Conservation (phyloP, 2,797 vertebrate species). For the Sebastes steindachneri region DNA sequence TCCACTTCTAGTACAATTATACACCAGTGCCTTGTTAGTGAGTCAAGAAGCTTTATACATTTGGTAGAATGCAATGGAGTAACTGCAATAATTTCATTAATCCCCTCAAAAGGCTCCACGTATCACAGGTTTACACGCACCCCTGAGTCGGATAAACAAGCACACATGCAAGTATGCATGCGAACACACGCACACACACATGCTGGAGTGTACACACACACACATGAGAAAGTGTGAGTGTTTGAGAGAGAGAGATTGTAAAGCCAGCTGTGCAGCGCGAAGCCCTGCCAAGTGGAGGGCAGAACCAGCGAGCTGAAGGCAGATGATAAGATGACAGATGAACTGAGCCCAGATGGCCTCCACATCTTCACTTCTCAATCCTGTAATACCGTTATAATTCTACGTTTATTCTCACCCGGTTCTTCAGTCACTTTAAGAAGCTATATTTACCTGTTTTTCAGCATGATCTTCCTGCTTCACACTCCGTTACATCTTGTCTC, state of each 20-base stretch:
- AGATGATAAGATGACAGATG: conserved; percentile 70
- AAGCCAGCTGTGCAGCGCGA: conserved; percentile 68
- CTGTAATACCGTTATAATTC: conserved; percentile 17
- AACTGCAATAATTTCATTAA: conserved; percentile 8
- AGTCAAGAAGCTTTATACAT: neutral
- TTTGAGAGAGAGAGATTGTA: conserved; percentile 44
- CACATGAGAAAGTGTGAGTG: neutral
- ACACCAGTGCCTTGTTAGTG: neutral
- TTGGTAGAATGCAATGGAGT: neutral
- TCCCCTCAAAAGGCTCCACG: neutral
- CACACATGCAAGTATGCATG: neutral
- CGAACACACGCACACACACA: neutral
- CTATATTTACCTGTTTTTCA: conserved; percentile 33
- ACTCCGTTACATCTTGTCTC: neutral
- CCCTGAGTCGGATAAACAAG: conserved; percentile 1
- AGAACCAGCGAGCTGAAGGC: conserved; percentile 55
- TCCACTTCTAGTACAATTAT: neutral
- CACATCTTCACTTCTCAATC: conserved; percentile 54
- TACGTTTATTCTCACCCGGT: conserved; percentile 25
- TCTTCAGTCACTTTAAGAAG: conserved; percentile 16
- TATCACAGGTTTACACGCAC: neutral
- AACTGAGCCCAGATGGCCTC: conserved; percentile 70
- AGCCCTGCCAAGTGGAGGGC: conserved; percentile 66
- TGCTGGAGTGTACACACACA: neutral
- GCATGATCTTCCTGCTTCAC: conserved; percentile 2